Conservation (phyloP, 1,140 invertebrate genomes). For the Dreissena rostriformis region DNA sequence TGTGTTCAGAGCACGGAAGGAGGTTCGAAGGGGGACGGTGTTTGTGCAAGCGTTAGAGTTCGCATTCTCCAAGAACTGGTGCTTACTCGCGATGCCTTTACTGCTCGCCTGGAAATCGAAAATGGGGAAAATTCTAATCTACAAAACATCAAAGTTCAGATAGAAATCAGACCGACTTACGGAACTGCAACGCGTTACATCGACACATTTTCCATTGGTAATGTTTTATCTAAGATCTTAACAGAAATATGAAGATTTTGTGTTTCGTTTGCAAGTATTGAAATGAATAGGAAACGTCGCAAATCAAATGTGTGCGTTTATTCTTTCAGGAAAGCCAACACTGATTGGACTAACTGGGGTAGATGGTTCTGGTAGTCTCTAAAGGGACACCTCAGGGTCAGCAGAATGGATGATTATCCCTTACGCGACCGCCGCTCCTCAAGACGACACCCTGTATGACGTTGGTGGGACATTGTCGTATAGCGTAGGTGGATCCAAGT, state of each 20-base stretch:
- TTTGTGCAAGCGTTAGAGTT: conserved; percentile 66
- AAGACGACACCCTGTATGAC: conserved; percentile 57
- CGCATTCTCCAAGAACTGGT: conserved; percentile 63
- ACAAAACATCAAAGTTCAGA: conserved; percentile 37
- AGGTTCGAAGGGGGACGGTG: conserved; percentile 53
- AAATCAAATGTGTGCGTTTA: too few relatives aligned
- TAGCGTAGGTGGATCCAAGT: conserved; percentile 39
- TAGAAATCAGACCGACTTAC: conserved; percentile 46
- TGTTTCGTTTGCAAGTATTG: neutral
- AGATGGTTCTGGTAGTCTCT: conserved; percentile 48
- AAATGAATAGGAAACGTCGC: neutral
- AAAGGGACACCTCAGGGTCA: conserved; percentile 35
- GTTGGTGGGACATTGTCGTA: conserved; percentile 54
- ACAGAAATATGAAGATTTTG: neutral
- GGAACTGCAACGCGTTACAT: conserved; percentile 12
- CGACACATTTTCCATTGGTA: conserved; percentile 63
- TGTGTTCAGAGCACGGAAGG: neutral
- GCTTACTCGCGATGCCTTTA: conserved; percentile 62
- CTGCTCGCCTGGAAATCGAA: conserved; percentile 61
- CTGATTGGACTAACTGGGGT: conserved; percentile 56
- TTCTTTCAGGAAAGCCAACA: conserved; percentile 42
- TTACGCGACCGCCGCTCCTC: conserved; percentile 56
- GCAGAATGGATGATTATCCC: conserved; percentile 63
- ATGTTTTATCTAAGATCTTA: neutral
- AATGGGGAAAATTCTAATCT: conserved; percentile 57